A percentile compares a stretch with the other conserved stretches of the same genome.
phyloP scores from a whole-genome alignment of 2,113 vertebrate genomes.

The Nipponia nippon region DNA sequence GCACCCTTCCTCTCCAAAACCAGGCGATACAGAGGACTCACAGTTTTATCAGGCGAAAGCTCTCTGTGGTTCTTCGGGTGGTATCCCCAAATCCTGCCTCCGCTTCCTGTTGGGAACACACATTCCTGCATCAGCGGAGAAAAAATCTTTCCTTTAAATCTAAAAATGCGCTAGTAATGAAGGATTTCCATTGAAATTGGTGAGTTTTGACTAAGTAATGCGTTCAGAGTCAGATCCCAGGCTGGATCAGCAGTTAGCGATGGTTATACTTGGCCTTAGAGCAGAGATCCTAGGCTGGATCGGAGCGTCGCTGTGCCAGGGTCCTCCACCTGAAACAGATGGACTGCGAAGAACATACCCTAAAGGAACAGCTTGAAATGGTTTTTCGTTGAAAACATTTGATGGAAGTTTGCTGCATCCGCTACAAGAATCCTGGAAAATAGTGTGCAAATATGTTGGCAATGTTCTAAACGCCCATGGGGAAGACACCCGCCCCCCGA shows the following conservation, averaged over 20 bases:
- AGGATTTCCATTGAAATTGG: background rate
- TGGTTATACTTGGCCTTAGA: background rate
- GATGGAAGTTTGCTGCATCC: background rate
- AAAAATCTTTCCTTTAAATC: background rate
- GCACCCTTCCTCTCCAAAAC: slow-evolving; percentile 44
- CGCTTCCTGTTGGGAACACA: background rate
- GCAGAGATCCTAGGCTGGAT: background rate
- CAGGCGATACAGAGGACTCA: background rate
- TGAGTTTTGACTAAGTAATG: background rate
- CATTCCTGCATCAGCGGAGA: background rate
- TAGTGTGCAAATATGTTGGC: fast-evolving
- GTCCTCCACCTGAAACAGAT: background rate
- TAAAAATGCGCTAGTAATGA: background rate
- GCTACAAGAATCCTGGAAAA: background rate
- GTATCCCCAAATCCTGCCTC: background rate
- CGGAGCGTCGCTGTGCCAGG: fast-evolving
- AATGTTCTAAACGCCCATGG: fast-evolving
- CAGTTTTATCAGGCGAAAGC: background rate
- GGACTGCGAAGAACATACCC: background rate
- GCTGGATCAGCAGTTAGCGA: background rate
- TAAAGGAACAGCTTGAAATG: background rate
- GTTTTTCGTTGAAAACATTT: background rate
- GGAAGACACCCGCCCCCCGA: background rate
- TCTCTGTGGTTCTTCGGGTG: background rate
- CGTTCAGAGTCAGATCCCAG: background rate